Base-by-base conservation (phyloP, 2,888 invertebrate genomes). In the Cerastoderma edule region DNA sequence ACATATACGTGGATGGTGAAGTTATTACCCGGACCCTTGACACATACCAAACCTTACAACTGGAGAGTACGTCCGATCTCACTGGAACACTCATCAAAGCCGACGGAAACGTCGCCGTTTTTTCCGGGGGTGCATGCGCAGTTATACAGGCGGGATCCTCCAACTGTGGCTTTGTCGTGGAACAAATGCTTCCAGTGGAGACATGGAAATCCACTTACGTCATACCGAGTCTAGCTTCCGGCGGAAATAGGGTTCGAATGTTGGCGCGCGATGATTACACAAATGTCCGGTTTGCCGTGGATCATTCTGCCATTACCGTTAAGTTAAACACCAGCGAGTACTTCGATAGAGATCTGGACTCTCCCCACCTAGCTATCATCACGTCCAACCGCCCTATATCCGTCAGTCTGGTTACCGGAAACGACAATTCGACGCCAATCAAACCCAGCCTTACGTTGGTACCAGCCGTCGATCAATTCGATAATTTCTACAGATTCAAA, bases 61-160 rank as follows among this genome's bases (percentile, higher is more conserved):
- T 77, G 30, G 69, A 72, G 39, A 72, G 77, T 32, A 56, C 65
- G 32, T 46, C 35, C 22, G 77, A 77, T 28, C 35, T 77, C 4
- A 77, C 72, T n/a, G 77, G 77, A 5, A 69, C 69, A 13, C 27
- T 72, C n/a, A 27, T 77, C 10, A 77, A 77, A 44, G 63, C 77
- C 0, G 77, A 77, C n/a, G 69, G 72, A 8, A 72, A 77, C 33
- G 28, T 77, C n/a, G 72, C 72, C 1, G 69, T 72, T 4, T 72
- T 69, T 53, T 64, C 69, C 46, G 77, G 77, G 39, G 66, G 77
- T 32, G 54, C 65, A 35, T 77, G 77, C 39, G 39, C 66, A 30
- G 32, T 28, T 32, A 28, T 69, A 13, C 72, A 72, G 24, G 44
- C 33, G 16, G 44, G 60, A n/a, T 65, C 56, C 13, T 33, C 39